Conservation (phyloP, 2,888 invertebrate genomes). For the Myopa tessellatipennis region DNA sequence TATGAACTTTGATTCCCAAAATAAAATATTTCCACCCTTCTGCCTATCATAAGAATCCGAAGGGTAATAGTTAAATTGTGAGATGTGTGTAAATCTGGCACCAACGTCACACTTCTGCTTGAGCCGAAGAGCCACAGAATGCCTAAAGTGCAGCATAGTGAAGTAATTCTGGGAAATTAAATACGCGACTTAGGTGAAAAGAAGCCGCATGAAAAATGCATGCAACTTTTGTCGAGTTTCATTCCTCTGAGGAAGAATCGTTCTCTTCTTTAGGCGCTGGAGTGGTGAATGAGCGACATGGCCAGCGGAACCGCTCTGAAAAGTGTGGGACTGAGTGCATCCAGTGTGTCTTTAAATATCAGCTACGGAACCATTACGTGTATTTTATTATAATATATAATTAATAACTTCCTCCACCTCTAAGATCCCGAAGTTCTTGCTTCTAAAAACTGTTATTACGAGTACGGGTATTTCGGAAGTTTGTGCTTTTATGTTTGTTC, state of each 20-base stretch:
- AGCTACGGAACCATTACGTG: too few species aligned
- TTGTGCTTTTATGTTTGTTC: too few species aligned
- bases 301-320: too few species aligned
- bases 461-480: too few species aligned
- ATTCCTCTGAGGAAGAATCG: background rate
- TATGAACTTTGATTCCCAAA: background rate
- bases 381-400: too few species aligned
- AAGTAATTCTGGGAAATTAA: conserved; percentile 10
- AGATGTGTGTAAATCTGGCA: conserved; percentile 41
- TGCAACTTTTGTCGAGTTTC: background rate
- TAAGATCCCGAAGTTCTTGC: too few species aligned
- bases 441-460: too few species aligned
- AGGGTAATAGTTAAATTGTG: conserved; percentile 40
- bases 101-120: background rate
- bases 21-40: background rate
- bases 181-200: conserved; percentile 16
- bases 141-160: conserved; percentile 3
- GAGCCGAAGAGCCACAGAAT: background rate
- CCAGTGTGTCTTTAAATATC: too few species aligned
- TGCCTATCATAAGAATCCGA: conserved; percentile 14
- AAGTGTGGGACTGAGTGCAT: too few species aligned
- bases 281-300: too few species aligned
- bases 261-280: background rate
- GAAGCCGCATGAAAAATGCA: background rate
- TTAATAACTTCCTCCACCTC: too few species aligned